Conservation (phyloP, 2,888 invertebrate species). For the Apodemia hepburni region DNA sequence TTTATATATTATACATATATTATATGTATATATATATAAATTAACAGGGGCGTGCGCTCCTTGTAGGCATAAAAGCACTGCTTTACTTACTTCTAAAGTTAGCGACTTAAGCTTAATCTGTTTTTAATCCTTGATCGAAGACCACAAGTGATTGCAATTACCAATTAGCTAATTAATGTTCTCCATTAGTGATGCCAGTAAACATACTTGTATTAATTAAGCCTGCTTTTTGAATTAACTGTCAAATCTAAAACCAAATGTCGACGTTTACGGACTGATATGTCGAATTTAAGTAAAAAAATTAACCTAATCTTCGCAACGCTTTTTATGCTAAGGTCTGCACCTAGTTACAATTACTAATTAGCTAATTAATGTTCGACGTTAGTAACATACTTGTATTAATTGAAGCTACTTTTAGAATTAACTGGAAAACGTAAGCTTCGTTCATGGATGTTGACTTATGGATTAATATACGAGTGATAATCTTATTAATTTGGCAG, state of each 20-base stretch:
- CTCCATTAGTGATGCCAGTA: not conserved
- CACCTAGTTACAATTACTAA: not conserved
- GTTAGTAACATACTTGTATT: not conserved
- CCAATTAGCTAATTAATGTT: constrained; percentile 7
- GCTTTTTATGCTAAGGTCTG: not conserved
- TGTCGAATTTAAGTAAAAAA: too few relatives aligned
- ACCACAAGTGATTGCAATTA: not conserved
- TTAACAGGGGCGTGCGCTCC: too few relatives aligned
- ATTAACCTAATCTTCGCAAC: too few relatives aligned
- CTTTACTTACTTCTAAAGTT: too few relatives aligned
- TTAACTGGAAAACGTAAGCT: not conserved
- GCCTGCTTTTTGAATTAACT: not conserved
- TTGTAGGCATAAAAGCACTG: too few relatives aligned
- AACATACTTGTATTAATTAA: not conserved
- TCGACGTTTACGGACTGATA: not conserved
- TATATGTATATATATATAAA: too few relatives aligned
- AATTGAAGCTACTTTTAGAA: not conserved
- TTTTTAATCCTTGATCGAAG: not conserved
- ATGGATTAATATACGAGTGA: not conserved
- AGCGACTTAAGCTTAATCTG: not conserved
- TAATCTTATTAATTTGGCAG: too few relatives aligned
- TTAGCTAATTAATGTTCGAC: not conserved
- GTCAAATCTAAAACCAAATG: not conserved
- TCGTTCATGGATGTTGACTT: not conserved
- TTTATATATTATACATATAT: too few relatives aligned